These are phyloP conservation scores for Cynopterus brachyotis DNA, from an alignment of 2,113 vertebrate genomes.

Conservation along the genomic window DNA sequence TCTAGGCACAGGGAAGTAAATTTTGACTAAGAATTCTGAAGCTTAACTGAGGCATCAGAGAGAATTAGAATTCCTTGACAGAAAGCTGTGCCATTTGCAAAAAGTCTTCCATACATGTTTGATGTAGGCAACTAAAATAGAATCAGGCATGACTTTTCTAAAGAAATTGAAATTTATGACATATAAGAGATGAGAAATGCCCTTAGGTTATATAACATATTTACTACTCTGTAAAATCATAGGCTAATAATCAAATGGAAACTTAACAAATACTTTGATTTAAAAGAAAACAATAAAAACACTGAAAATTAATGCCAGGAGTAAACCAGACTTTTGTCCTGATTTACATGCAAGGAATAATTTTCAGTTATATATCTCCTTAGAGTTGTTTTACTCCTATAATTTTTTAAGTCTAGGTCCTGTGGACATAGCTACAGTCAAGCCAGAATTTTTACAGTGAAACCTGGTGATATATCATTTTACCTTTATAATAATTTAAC, in stretches of 20 bases:
- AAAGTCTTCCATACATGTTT: not conserved
- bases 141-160: not conserved
- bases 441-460: conserved; percentile 6
- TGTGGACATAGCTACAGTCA: not conserved
- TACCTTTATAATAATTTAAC: not conserved
- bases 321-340: not conserved
- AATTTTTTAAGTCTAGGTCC: not conserved
- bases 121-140: not conserved
- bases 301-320: not conserved
- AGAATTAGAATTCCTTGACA: not conserved
- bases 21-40: conserved; percentile 33
- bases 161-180: not conserved
- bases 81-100: not conserved
- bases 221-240: conserved; percentile 6
- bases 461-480: not conserved
- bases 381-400: not conserved
- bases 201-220: not conserved
- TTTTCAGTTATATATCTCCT: not conserved
- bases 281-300: not conserved
- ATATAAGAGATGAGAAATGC: not conserved
- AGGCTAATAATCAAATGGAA: conserved; percentile 14
- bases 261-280: not conserved
- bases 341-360: not conserved
- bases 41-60: not conserved
- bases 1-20: not conserved